These are phyloP conservation scores for Drosophila anomalipes DNA, from an alignment of 2,888 invertebrate species.

Conservation along the genomic window DNA sequence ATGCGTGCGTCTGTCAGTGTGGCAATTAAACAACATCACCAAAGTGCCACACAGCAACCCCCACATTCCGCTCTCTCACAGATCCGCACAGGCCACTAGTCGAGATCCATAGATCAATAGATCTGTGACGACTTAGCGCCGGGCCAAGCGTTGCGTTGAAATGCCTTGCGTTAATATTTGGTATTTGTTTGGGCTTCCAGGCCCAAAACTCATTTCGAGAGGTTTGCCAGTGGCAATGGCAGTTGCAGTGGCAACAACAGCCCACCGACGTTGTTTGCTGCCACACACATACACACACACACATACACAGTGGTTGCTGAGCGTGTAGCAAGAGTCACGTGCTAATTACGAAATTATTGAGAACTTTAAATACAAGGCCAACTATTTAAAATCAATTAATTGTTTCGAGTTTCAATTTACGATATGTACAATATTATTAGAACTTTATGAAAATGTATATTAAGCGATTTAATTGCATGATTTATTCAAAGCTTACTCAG, in stretches of 20 bases:
- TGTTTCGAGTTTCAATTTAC: neutral
- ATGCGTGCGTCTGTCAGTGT: slow-evolving; percentile 73
- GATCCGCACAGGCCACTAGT: neutral
- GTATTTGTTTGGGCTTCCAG: slow-evolving; percentile 74
- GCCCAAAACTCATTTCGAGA: slow-evolving; percentile 41
- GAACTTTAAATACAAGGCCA: neutral
- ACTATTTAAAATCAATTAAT: slow-evolving; percentile 5
- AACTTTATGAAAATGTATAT: neutral
- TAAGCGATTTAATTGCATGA: neutral
- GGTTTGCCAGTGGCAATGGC: slow-evolving; percentile 35
- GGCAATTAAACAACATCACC: slow-evolving; percentile 78
- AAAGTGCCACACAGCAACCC: slow-evolving; percentile 54
- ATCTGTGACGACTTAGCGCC: slow-evolving; percentile 50
- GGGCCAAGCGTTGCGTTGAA: slow-evolving; percentile 62
- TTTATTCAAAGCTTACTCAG: neutral
- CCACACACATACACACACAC: slow-evolving; percentile 29
- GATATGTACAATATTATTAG: neutral
- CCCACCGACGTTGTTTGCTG: slow-evolving; percentile 66
- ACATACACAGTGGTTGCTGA: slow-evolving; percentile 27
- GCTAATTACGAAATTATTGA: slow-evolving; percentile 35
- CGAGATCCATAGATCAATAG: slow-evolving; percentile 9
- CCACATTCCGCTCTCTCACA: slow-evolving; percentile 26
- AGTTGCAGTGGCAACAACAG: slow-evolving; percentile 36
- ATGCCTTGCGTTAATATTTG: slow-evolving; percentile 76
- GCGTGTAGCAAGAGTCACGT: slow-evolving; percentile 6